phyloP scores from a whole-genome alignment of 2,797 vertebrate genomes.

The Hemibagrus guttatus region DNA sequence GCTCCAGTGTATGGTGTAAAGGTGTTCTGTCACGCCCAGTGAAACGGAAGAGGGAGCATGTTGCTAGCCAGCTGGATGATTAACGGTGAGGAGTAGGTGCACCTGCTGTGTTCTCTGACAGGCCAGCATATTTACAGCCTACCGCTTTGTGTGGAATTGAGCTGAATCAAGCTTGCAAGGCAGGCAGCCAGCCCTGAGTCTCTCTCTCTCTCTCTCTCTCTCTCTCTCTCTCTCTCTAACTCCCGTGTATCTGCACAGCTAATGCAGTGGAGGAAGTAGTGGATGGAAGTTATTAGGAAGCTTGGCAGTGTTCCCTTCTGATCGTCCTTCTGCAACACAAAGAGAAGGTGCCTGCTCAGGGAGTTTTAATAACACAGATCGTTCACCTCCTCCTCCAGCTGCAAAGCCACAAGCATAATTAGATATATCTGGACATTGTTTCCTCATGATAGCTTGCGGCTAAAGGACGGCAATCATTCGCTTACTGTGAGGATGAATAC shows the following conservation, averaged over 20 bases:
- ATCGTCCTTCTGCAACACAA: constrained; percentile 32
- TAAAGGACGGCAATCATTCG: not conserved
- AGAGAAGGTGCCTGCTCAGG: constrained; percentile 41
- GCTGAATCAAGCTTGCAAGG: constrained; percentile 39
- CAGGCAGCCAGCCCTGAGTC: constrained; percentile 40
- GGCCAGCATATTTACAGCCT: constrained; percentile 52
- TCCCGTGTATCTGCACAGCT: constrained; percentile 29
- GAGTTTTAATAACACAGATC: constrained; percentile 29
- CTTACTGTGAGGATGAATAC: not conserved
- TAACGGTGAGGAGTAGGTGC: constrained; percentile 36
- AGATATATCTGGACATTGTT: not conserved
- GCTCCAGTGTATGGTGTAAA: constrained; percentile 15
- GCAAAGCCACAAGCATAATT: not conserved
- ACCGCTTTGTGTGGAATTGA: constrained; percentile 31
- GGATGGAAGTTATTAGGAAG: constrained; percentile 41
- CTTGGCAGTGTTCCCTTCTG: constrained; percentile 31
- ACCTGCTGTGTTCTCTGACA: constrained; percentile 56
- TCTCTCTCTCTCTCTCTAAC: constrained; percentile 1
- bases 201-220: not conserved
- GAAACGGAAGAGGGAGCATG: constrained; percentile 25
- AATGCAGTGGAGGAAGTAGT: constrained; percentile 23
- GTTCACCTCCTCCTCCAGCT: not conserved
- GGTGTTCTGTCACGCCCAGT: constrained; percentile 31
- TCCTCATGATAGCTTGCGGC: not conserved
- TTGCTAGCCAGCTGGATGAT: constrained; percentile 48